Base-by-base conservation (phyloP, 2,797 vertebrate species). In the Sebastes nivosus region DNA sequence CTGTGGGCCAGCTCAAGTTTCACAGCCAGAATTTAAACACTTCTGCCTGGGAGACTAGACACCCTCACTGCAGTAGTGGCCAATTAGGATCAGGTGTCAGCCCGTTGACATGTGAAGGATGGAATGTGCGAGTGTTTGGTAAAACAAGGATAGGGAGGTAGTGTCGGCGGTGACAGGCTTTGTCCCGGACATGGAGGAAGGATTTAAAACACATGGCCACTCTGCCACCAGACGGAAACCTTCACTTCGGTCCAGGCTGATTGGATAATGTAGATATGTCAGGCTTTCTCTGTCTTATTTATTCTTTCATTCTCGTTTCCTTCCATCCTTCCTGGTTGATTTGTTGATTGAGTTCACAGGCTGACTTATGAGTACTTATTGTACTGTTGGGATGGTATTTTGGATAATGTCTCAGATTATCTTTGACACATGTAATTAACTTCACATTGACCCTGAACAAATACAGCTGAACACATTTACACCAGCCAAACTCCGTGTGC, bases 51-150 rank as follows among this genome's bases (percentile, higher is more conserved):
- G 81, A 86, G 92, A 90, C 80, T 11, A 75, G 91, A 82, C 86
- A 55, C 80, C 80, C 42, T 80, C 68, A 55, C 82, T 60, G 82
- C 83, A 86, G 89, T 81, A 75, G 85, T 82, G 78, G 70, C 93
- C 95, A 95, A 95, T 95, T 95, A 95, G 94, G 93, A 92, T 95
- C 92, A 73, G 81, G 92, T 95, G 93, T 95, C 94, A 75, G 71
- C 8, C 83, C 8, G 93, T 68, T 95, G 94, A 95, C 94, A 94
- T 84, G 91, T 93, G 91, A 93, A 93, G 92, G 92, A 90, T 85
- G 81, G 90, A 93, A 93, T 93, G 93, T 85, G 87, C 10, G 70
- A 92, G 87, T 27, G 87, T 82, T 83, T 69, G 83, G 86, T 88
- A 81, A 88, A 87, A 87, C 90, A 60, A 78, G 86, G 82, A 80